A percentile compares a stretch with the other conserved stretches of the same genome.
These are phyloP conservation scores for Laupala kohalensis DNA, from an alignment of 1,140 invertebrate genomes.

Conservation along the genomic window DNA sequence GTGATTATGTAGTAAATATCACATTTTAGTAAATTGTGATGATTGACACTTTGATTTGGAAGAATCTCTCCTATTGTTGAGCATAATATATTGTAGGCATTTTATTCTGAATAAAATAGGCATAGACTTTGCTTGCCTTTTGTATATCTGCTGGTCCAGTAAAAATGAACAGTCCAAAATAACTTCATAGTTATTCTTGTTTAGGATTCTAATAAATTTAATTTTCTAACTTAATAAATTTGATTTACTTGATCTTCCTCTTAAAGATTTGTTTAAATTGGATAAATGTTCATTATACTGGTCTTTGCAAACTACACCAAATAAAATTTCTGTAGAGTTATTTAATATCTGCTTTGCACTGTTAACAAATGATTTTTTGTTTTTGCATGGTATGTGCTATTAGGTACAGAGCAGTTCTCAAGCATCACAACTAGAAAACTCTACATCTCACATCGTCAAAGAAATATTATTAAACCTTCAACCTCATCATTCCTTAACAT, in stretches of 20 bases:
- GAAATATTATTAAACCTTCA: neutral
- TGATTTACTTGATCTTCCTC: no score
- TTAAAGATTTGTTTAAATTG: neutral
- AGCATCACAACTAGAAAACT: neutral
- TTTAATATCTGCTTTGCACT: neutral
- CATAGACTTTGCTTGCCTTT: neutral
- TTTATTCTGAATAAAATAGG: neutral
- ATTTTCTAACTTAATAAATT: neutral
- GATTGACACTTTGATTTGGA: no score
- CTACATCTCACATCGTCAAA: slow-evolving; percentile 1
- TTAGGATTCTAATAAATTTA: no score
- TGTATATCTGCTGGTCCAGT: neutral
- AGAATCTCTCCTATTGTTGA: no score
- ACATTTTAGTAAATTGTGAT: no score
- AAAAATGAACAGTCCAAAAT: neutral
- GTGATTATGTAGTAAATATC: no score
- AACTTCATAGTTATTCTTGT: neutral
- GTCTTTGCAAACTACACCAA: neutral
- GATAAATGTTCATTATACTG: neutral
- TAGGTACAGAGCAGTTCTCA: slow-evolving; percentile 3
- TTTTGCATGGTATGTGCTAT: neutral
- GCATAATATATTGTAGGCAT: no score
- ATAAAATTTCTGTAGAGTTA: neutral
- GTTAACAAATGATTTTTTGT: neutral
- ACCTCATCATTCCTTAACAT: neutral